phyloP scores from a whole-genome alignment of 2,797 vertebrate genomes.

The Sebastes glaucus region DNA sequence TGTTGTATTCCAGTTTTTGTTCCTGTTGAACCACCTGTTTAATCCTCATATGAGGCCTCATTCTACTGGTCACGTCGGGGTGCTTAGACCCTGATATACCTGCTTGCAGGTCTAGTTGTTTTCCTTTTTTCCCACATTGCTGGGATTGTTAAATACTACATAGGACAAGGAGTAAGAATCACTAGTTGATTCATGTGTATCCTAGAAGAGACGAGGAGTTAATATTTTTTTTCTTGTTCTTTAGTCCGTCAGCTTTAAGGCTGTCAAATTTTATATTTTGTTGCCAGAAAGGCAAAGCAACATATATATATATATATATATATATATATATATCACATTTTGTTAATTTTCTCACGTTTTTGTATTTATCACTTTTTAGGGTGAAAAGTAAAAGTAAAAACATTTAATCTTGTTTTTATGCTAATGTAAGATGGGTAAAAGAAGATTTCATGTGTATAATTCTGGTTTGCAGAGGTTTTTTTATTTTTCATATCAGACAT shows the following conservation, averaged over 20 bases:
- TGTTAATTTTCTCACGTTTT: constrained; percentile 11
- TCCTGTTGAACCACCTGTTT: not conserved
- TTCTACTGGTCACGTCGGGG: too few species aligned
- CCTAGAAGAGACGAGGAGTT: not conserved
- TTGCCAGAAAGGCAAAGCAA: constrained; percentile 54
- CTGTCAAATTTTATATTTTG: constrained; percentile 28
- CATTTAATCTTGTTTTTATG: constrained; percentile 30
- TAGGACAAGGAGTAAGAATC: not conserved
- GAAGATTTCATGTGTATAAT: constrained; percentile 44
- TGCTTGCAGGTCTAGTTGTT: not conserved
- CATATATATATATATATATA: constrained; percentile 31
- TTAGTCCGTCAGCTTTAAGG: constrained; percentile 7
- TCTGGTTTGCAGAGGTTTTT: constrained; percentile 30
- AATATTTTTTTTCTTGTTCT: not conserved
- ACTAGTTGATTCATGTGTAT: not conserved
- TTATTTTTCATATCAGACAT: constrained; percentile 43
- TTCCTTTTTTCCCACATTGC: not conserved
- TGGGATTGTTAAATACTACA: not conserved
- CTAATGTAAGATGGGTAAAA: constrained; percentile 39
- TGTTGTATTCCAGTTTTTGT: not conserved
- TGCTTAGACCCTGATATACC: not conserved
- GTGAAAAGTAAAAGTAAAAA: not conserved
- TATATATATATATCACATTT: constrained; percentile 24
- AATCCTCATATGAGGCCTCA: not conserved
- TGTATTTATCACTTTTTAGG: constrained; percentile 41